Evolutionary conservation across 2,888 invertebrate species (phyloP).

Genomic region (Panorpa germanica): DNA sequence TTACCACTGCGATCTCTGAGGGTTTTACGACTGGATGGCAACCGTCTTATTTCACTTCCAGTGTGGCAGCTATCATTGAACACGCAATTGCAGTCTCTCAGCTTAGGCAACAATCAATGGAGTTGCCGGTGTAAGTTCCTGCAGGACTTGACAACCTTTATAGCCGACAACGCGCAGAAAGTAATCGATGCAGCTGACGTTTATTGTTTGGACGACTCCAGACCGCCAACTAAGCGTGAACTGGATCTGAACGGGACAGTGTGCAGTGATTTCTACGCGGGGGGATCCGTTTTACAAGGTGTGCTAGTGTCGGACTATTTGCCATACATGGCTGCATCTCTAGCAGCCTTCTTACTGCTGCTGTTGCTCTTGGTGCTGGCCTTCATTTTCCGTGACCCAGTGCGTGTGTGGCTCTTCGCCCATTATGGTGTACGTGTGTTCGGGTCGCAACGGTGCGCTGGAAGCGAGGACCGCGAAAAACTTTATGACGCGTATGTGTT

Average conservation of each 20-base stretch:
- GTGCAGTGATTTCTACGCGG: conserved; percentile 73
- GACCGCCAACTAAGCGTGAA: conserved; percentile 56
- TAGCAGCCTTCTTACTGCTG: conserved; percentile 58
- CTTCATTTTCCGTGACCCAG: conserved; percentile 70
- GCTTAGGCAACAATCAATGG: conserved; percentile 73
- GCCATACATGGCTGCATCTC: conserved; percentile 63
- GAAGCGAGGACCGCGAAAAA: conserved; percentile 63
- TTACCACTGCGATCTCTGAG: conserved; percentile 57
- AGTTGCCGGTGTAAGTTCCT: conserved; percentile 80
- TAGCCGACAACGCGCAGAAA: conserved; percentile 61
- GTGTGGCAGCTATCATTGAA: conserved; percentile 51
- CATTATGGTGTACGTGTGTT: conserved; percentile 72
- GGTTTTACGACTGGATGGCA: conserved; percentile 66
- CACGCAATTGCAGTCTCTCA: conserved; percentile 49
- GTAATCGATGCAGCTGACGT: conserved; percentile 61
- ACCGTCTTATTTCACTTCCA: conserved; percentile 59
- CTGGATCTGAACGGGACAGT: conserved; percentile 70
- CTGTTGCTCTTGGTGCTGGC: conserved; percentile 57
- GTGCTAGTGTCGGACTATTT: conserved; percentile 70
- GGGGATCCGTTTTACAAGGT: conserved; percentile 63
- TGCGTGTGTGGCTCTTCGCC: conserved; percentile 74
- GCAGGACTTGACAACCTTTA: conserved; percentile 65
- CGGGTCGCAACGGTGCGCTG: conserved; percentile 44
- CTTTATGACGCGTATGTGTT: conserved; percentile 85
- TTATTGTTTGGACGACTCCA: conserved; percentile 62